Conservation (phyloP, 2,888 invertebrate genomes). For the Lutraria lutraria region DNA sequence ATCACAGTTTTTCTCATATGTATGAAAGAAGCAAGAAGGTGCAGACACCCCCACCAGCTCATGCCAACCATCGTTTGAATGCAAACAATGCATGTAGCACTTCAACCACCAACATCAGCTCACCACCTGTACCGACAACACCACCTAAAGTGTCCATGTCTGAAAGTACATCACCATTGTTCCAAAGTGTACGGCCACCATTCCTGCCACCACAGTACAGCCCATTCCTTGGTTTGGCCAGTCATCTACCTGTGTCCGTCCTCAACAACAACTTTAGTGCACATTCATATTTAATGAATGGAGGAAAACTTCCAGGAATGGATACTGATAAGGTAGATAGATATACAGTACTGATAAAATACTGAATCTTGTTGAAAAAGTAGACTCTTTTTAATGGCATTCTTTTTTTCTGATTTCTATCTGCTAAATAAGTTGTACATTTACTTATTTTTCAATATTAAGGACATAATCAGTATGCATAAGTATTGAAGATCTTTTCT, state of each 20-base stretch:
- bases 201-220: constrained; percentile 82
- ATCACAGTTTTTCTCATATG: constrained; percentile 52
- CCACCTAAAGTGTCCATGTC: constrained; percentile 86
- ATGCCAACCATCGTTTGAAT: constrained; percentile 77
- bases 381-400: too few species aligned
- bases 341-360: not conserved
- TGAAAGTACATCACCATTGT: constrained; percentile 67
- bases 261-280: constrained; percentile 77
- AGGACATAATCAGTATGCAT: too few species aligned
- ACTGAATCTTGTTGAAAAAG: too few species aligned
- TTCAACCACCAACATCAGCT: constrained; percentile 75
- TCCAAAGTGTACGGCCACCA: constrained; percentile 73
- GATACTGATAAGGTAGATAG: constrained; percentile 78
- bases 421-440: not conserved
- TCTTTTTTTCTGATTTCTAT: not conserved
- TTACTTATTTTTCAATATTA: too few species aligned
- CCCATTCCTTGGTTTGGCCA: constrained; percentile 79
- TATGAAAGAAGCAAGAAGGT: constrained; percentile 57
- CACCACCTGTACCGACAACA: constrained; percentile 75
- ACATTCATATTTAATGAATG: constrained; percentile 76
- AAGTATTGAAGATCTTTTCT: too few species aligned
- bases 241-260: constrained; percentile 75
- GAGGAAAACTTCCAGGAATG: constrained; percentile 78
- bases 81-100: constrained; percentile 35
- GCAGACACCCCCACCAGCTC: constrained; percentile 80